Percentiles rank a stretch among this genome's conserved stretches.
phyloP scores from a whole-genome alignment of 2,113 vertebrate species.

The Sorex fumeus region DNA sequence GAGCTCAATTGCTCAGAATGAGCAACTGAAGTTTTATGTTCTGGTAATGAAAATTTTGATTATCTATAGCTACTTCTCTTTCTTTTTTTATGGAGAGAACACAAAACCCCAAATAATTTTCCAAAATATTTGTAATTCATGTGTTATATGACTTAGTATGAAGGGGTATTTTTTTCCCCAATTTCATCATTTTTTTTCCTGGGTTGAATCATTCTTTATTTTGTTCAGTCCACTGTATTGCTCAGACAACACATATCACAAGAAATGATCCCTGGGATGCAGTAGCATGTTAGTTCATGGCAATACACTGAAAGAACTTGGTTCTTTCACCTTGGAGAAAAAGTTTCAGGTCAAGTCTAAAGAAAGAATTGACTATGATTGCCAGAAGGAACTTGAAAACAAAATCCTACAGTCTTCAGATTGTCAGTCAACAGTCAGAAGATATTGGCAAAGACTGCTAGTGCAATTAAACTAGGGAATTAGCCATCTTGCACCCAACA shows the following conservation, averaged over 20 bases:
- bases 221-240: background rate
- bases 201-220: background rate
- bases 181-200: background rate
- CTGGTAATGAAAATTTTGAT: background rate
- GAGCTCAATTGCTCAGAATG: background rate
- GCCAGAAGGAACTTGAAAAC: slow-evolving; percentile 12
- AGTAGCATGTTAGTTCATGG: background rate
- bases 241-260: background rate
- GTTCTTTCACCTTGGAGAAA: background rate
- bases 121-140: background rate
- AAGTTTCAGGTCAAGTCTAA: slow-evolving; percentile 35
- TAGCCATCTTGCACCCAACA: fast-evolving
- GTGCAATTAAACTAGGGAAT: background rate
- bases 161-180: background rate
- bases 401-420: background rate
- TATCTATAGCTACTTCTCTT: slow-evolving; percentile 36
- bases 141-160: background rate
- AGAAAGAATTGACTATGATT: background rate
- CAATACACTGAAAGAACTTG: background rate
- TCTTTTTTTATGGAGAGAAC: slow-evolving; percentile 23
- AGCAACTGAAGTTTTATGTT: slow-evolving; percentile 47
- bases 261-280: background rate
- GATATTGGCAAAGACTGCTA: background rate
- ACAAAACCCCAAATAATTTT: slow-evolving; percentile 39
- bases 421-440: background rate